Evolutionary conservation across 2,888 invertebrate species (phyloP).

Genomic region (Athetis lepigone): DNA sequence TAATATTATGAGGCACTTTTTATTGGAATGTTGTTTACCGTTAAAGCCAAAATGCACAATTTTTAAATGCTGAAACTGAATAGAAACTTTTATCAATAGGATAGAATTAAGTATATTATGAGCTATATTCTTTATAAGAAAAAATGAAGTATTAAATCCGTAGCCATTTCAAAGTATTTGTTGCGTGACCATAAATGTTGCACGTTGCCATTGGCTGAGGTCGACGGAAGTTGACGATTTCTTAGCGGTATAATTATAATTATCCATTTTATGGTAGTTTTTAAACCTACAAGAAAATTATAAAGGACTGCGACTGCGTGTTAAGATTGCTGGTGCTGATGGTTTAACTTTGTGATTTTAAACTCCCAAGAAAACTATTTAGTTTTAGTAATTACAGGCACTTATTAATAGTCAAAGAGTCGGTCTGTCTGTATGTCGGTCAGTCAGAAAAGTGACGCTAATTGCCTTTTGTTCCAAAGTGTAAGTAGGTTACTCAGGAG

Average conservation of each 20-base stretch:
- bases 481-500: too few relatives aligned
- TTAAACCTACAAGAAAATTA: slow-evolving; percentile 72
- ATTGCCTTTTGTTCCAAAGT: too few relatives aligned
- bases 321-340: slow-evolving; percentile 8
- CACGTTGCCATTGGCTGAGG: slow-evolving; percentile 74
- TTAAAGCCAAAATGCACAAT: not conserved
- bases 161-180: slow-evolving; percentile 55
- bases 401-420: too few relatives aligned
- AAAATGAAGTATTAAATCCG: slow-evolving; percentile 54
- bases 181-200: slow-evolving; percentile 79
- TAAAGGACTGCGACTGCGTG: slow-evolving; percentile 54
- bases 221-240: slow-evolving; percentile 86
- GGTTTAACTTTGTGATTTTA: not conserved
- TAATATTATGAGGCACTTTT: slow-evolving; percentile 11
- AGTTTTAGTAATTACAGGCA: too few relatives aligned
- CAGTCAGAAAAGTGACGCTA: too few relatives aligned
- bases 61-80: not conserved
- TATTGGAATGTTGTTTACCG: slow-evolving; percentile 7
- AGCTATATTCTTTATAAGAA: slow-evolving; percentile 28
- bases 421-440: too few relatives aligned
- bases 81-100: not conserved
- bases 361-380: too few relatives aligned
- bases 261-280: slow-evolving; percentile 68
- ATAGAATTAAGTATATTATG: not conserved
- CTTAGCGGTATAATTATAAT: slow-evolving; percentile 74